Evolutionary conservation across 2,797 vertebrate genomes (phyloP), one percentile per base, ranked within the genome.

Genomic region (Hydrolagus colliei): DNA sequence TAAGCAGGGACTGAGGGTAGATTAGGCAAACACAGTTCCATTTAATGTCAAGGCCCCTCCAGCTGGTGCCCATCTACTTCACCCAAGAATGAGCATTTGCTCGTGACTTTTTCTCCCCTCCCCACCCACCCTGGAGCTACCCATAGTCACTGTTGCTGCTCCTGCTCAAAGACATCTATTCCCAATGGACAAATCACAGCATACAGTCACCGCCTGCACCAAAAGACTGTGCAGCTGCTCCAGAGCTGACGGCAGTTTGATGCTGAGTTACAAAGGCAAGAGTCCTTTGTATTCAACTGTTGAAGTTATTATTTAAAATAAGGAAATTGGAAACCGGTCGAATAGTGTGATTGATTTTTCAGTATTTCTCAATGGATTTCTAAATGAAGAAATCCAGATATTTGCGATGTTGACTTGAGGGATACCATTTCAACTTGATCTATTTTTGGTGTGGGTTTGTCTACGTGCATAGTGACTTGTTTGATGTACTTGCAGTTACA

Each of bases 31-130:
- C 32, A 84, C 27, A 68, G 63, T 84, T 84, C 79, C 65, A 1
- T 84, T 84, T 84, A 84, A 84, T 84, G 79, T 84, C 79, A 71
- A 84, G 65, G 79, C 65, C 79, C 32, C 52, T 84, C 79, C 79
- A 84, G 79, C 79, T 84, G 79, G 16, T 84, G 79, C 79, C 61
- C 32, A 84, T 68, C 65, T 11, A 63, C 32, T 41, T 22, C 79
- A 84, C 68, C 65, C 32, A 41, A 14, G 20, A 18, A 71, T 84
- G 79, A 84, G 35, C 79, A 71, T 84, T 84, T 84, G 32, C 65
- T 71, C 9, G 9, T 84, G 32, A 41, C 79, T 71, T 84, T 84
- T 16, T 18, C 18, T 63, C 41, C 18, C 32, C 65, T 35, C 32
- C 68, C 63, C 14, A 62, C n/a, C 77, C 63, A 79, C 59, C n/a